These are phyloP conservation scores for Hyles vespertilio DNA, from an alignment of 1,140 invertebrate genomes.

Conservation along the genomic window DNA sequence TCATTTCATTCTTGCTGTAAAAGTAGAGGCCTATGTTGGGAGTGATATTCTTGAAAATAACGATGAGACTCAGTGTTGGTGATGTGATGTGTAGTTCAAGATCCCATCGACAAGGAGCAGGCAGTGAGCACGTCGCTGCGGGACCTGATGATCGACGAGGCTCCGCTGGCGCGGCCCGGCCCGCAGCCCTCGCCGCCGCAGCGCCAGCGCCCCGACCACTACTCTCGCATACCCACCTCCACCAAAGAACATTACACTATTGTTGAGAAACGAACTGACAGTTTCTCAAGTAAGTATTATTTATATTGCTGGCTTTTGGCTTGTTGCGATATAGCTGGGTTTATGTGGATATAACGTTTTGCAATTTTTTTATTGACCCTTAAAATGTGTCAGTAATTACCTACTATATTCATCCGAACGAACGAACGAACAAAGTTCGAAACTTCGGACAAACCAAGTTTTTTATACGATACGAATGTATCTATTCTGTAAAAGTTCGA, in stretches of 20 bases:
- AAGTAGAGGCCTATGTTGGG: background rate
- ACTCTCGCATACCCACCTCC: constrained; percentile 53
- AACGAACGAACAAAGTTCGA: too few species aligned
- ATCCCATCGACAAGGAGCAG: constrained; percentile 19
- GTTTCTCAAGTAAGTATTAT: constrained; percentile 32
- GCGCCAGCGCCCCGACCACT: constrained; percentile 34
- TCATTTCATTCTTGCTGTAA: too few species aligned
- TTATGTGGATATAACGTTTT: too few species aligned
- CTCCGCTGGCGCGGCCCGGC: constrained; percentile 25
- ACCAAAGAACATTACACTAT: constrained; percentile 38
- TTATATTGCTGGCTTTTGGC: background rate
- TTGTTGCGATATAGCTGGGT: too few species aligned
- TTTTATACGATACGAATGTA: too few species aligned
- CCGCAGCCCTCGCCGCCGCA: constrained; percentile 46
- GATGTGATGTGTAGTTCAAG: constrained; percentile 8
- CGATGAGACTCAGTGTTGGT: too few species aligned
- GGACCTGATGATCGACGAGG: constrained; percentile 38
- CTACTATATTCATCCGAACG: too few species aligned
- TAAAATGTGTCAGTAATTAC: too few species aligned
- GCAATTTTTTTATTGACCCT: too few species aligned
- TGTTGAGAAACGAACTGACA: constrained; percentile 41
- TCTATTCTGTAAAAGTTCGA: too few species aligned
- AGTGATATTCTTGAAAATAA: background rate
- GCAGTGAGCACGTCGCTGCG: constrained; percentile 39
- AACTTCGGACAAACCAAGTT: too few species aligned